Percentiles rank a stretch among this genome's conserved stretches.
Conservation (phyloP, 1,140 invertebrate genomes). For the Drosophila murphyi region DNA sequence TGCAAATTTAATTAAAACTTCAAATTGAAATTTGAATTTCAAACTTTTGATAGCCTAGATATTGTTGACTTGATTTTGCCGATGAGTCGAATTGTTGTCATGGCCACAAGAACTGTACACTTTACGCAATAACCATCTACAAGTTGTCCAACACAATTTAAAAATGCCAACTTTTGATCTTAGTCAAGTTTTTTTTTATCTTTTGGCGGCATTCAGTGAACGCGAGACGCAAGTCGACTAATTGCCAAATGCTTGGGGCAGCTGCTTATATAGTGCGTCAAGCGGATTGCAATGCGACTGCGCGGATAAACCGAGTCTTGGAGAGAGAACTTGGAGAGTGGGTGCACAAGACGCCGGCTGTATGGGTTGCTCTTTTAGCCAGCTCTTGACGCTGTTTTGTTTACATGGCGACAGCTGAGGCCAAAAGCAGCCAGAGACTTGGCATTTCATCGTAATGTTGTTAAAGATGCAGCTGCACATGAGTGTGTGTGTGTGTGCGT, state of each 20-base stretch:
- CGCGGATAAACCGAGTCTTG: constrained; percentile 57
- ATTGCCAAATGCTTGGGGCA: constrained; percentile 10
- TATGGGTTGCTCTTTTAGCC: constrained; percentile 57
- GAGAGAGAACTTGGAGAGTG: not conserved
- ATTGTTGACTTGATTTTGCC: not conserved
- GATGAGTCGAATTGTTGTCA: constrained; percentile 10
- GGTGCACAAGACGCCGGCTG: constrained; percentile 29
- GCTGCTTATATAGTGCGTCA: constrained; percentile 57
- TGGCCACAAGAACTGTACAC: constrained; percentile 7
- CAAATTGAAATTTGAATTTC: constrained; percentile 5
- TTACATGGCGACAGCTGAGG: constrained; percentile 72
- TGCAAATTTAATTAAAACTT: constrained; percentile 1
- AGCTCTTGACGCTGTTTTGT: constrained; percentile 52
- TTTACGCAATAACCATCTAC: constrained; percentile 20
- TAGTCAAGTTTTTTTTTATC: not conserved
- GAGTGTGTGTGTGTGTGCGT: constrained; percentile 11
- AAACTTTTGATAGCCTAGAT: constrained; percentile 3
- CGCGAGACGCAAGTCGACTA: constrained; percentile 58
- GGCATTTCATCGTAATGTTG: constrained; percentile 42
- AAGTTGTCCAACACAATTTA: constrained; percentile 24
- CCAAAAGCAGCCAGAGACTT: constrained; percentile 48
- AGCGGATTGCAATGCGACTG: constrained; percentile 24
- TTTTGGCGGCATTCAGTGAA: constrained; percentile 5
- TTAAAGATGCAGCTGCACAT: constrained; percentile 40
- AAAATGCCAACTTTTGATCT: not conserved